These are phyloP conservation scores for Penaeus indicus DNA, from an alignment of 1,140 invertebrate species.

Conservation along the genomic window DNA sequence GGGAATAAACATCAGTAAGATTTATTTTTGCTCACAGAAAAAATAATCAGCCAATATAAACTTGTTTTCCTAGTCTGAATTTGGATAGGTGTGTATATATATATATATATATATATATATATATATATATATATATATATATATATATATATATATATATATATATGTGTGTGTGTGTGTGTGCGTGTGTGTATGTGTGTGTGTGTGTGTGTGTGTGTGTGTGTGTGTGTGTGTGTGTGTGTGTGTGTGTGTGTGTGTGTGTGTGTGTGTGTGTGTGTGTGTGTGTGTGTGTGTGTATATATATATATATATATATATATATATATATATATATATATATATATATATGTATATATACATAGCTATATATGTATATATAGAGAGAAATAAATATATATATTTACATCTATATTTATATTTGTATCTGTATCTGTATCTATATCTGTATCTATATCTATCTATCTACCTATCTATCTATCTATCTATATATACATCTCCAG, in stretches of 20 bases:
- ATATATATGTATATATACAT: slow-evolving; percentile 22
- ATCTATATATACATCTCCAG: too few species aligned
- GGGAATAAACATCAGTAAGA: too few species aligned
- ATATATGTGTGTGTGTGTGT: slow-evolving; percentile 29
- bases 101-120: slow-evolving; percentile 35
- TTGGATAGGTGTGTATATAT: not conserved
- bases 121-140: slow-evolving; percentile 32
- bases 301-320: slow-evolving; percentile 25
- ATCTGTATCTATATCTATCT: too few species aligned
- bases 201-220: slow-evolving; percentile 22
- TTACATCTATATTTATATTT: too few species aligned
- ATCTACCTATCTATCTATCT: too few species aligned
- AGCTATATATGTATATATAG: not conserved
- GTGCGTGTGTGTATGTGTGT: slow-evolving; percentile 7
- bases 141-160: slow-evolving; percentile 14
- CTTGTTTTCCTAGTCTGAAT: not conserved
- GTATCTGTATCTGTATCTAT: too few species aligned
- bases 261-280: not conserved
- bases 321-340: slow-evolving; percentile 22
- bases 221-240: slow-evolving; percentile 14
- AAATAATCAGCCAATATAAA: too few species aligned
- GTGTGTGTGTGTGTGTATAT: not conserved
- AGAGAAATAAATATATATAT: too few species aligned
- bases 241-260: not conserved
- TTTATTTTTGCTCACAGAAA: too few species aligned